A percentile compares a stretch with the other conserved stretches of the same genome.
phyloP scores from a whole-genome alignment of 2,113 vertebrate species.

The Saguinus midas region DNA sequence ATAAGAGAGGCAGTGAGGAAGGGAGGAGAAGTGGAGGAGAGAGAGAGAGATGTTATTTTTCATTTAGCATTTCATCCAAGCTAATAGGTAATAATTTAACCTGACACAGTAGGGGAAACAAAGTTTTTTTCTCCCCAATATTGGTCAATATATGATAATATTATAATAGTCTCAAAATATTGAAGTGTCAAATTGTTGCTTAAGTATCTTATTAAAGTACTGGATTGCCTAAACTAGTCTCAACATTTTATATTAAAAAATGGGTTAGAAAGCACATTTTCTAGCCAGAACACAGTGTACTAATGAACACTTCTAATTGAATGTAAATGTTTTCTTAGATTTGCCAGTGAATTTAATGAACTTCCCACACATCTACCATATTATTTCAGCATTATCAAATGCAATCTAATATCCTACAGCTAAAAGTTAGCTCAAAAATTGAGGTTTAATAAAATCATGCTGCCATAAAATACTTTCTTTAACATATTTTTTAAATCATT shows the following conservation, averaged over 20 bases:
- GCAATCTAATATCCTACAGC: background rate
- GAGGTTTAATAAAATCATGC: background rate
- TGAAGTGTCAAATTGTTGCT: background rate
- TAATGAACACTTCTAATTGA: slow-evolving; percentile 40
- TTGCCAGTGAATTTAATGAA: background rate
- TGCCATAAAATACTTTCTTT: background rate
- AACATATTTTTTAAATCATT: background rate
- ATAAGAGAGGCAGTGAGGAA: background rate
- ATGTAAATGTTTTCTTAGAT: background rate
- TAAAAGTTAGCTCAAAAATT: background rate
- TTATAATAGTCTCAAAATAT: background rate
- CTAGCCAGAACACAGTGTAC: background rate
- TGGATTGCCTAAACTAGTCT: background rate
- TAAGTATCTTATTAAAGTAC: background rate
- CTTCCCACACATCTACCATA: background rate
- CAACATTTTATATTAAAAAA: background rate
- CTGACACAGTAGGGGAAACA: background rate
- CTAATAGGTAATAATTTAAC: background rate
- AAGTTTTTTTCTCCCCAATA: background rate
- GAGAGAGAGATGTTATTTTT: background rate
- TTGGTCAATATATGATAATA: background rate
- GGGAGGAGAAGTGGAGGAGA: background rate
- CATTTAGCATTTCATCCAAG: background rate
- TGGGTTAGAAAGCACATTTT: background rate
- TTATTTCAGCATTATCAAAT: background rate